Conservation (phyloP, 2,888 invertebrate genomes). For the Mesochorus sp. region DNA sequence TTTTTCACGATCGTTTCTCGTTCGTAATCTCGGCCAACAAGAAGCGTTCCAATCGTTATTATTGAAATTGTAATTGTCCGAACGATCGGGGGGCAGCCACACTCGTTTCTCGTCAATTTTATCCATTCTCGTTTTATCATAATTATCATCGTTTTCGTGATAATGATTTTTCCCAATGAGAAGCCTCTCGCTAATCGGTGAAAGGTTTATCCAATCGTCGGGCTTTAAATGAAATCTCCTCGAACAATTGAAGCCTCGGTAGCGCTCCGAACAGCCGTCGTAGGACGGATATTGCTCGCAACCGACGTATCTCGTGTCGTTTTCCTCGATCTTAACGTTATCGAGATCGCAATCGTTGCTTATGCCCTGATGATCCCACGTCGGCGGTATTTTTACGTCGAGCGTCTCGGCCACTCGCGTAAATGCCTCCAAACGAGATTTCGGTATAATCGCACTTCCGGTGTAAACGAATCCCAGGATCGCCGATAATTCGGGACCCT, state of each 20-base stretch:
- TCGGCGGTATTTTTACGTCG: slow-evolving; percentile 73
- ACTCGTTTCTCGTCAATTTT: too few relatives aligned
- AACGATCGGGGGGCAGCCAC: too few relatives aligned
- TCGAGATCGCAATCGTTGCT: slow-evolving; percentile 67
- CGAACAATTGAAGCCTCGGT: too few relatives aligned
- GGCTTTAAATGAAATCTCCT: slow-evolving; percentile 26
- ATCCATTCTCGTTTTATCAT: too few relatives aligned
- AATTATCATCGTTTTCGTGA: background rate
- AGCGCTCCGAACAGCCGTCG: slow-evolving; percentile 62
- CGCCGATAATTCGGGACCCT: slow-evolving; percentile 85
- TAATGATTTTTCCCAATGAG: background rate
- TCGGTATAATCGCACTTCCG: slow-evolving; percentile 86
- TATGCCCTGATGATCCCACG: background rate
- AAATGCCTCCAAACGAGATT: slow-evolving; percentile 84
- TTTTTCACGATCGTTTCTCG: slow-evolving; percentile 12
- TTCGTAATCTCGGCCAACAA: too few relatives aligned
- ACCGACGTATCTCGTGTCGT: slow-evolving; percentile 68
- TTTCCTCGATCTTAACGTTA: slow-evolving; percentile 68
- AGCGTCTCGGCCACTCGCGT: slow-evolving; percentile 83
- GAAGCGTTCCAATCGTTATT: too few relatives aligned
- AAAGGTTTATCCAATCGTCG: slow-evolving; percentile 43
- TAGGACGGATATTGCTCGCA: slow-evolving; percentile 72
- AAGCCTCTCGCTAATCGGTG: too few relatives aligned
- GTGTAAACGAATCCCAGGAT: slow-evolving; percentile 88
- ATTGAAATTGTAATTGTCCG: too few relatives aligned